phyloP scores from a whole-genome alignment of 2,113 vertebrate genomes.

The Siphamia tubifer region DNA sequence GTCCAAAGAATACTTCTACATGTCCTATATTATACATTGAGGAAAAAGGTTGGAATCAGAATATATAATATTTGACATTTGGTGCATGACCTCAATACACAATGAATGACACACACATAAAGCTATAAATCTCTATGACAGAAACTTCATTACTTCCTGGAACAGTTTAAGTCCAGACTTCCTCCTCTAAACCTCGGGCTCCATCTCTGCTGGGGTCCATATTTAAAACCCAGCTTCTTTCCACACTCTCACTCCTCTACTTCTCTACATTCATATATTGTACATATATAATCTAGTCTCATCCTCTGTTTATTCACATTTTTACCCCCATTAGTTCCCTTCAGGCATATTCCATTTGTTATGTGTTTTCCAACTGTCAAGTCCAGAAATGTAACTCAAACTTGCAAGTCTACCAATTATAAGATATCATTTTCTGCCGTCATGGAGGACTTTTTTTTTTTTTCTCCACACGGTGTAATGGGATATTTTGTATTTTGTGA shows the following conservation, averaged over 20 bases:
- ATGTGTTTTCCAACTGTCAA: neutral
- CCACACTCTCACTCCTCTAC: neutral
- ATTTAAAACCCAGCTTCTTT: neutral
- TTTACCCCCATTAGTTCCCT: neutral
- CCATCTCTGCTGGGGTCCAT: conserved; percentile 4
- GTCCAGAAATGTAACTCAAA: neutral
- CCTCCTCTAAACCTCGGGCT: conserved; percentile 17
- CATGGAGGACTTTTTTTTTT: no score
- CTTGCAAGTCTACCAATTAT: no score
- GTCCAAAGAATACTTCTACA: no score
- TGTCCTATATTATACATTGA: no score
- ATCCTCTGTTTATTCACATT: no score
- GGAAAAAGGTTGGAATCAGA: no score
- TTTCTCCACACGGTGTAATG: no score
- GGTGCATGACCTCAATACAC: no score
- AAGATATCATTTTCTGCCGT: no score
- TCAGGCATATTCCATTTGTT: neutral
- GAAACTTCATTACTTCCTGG: conserved; percentile 31
- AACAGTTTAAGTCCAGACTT: conserved; percentile 12
- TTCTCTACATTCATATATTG: no score
- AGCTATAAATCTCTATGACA: neutral
- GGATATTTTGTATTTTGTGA: no score
- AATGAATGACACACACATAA: neutral
- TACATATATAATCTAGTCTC: neutral
- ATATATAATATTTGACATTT: no score